Conservation (phyloP, 2,113 vertebrate species). For the Carlito syrichta region DNA sequence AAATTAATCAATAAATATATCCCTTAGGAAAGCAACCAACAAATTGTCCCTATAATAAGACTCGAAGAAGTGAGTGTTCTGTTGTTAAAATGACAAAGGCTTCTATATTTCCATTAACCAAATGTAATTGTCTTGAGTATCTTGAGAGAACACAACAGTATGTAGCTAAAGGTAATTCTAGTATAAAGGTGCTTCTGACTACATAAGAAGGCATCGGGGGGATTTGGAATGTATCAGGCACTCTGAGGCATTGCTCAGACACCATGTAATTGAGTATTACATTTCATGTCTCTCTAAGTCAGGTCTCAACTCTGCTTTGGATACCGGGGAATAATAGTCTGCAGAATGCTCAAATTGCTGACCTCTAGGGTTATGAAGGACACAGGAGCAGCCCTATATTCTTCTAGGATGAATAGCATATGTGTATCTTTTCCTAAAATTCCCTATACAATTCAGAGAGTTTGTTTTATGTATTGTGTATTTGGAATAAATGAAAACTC, state of each 20-base stretch:
- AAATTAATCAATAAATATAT: not conserved
- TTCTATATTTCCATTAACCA: not conserved
- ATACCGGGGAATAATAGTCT: too few relatives aligned
- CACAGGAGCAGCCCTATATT: not conserved
- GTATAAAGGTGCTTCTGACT: not conserved
- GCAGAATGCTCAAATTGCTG: not conserved
- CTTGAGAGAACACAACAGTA: not conserved
- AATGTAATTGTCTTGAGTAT: not conserved
- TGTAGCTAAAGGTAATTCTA: not conserved
- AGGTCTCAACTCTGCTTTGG: not conserved
- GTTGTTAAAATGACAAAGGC: not conserved
- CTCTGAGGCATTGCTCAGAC: not conserved
- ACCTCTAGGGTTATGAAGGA: not conserved
- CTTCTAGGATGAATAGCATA: rapidly evolving
- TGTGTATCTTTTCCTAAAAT: not conserved
- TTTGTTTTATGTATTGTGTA: not conserved
- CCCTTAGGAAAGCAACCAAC: not conserved
- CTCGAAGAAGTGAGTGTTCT: not conserved
- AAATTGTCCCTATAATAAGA: not conserved
- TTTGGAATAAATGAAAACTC: not conserved
- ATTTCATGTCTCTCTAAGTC: not conserved
- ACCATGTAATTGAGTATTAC: not conserved
- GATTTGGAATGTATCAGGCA: not conserved
- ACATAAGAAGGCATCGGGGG: not conserved
- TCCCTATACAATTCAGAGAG: not conserved